A percentile compares a stretch with the other conserved stretches of the same genome.
Evolutionary conservation across 1,140 invertebrate species (phyloP).

Genomic region (Lepidostoma basale): DNA sequence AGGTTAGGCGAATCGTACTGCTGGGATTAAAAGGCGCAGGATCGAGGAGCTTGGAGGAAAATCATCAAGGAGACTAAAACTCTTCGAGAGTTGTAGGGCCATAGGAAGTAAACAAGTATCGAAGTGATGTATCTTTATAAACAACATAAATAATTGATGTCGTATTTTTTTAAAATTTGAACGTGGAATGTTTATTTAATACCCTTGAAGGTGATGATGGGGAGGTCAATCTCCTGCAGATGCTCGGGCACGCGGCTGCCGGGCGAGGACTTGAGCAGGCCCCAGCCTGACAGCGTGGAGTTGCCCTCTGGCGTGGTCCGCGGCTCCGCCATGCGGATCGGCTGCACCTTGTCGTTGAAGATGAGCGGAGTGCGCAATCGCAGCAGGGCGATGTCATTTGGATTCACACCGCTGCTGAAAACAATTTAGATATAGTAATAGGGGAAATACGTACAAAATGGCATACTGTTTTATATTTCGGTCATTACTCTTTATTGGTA

Average conservation of each 20-base stretch:
- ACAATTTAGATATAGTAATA: background rate
- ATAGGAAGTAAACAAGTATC: too few relatives aligned
- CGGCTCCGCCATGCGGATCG: conserved; percentile 59
- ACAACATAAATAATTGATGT: too few relatives aligned
- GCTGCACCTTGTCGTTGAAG: conserved; percentile 61
- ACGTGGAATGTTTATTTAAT: background rate
- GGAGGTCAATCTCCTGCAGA: conserved; percentile 57
- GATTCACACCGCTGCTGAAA: conserved; percentile 51
- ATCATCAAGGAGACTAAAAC: too few relatives aligned
- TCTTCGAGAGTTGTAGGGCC: too few relatives aligned
- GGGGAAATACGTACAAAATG: too few relatives aligned
- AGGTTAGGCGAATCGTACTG: too few relatives aligned
- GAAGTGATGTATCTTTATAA: too few relatives aligned
- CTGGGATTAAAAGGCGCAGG: too few relatives aligned
- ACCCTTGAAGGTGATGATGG: conserved; percentile 54
- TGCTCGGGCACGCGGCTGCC: conserved; percentile 52
- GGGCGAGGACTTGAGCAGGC: conserved; percentile 50
- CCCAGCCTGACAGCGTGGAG: conserved; percentile 56
- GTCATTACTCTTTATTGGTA: too few relatives aligned
- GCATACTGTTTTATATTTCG: too few relatives aligned
- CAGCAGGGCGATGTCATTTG: conserved; percentile 69
- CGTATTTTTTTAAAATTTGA: too few relatives aligned
- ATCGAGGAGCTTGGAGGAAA: too few relatives aligned
- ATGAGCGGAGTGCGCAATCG: conserved; percentile 60
- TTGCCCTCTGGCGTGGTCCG: conserved; percentile 46